phyloP scores from a whole-genome alignment of 2,888 invertebrate genomes.

The Cremastobaeus sp. region DNA sequence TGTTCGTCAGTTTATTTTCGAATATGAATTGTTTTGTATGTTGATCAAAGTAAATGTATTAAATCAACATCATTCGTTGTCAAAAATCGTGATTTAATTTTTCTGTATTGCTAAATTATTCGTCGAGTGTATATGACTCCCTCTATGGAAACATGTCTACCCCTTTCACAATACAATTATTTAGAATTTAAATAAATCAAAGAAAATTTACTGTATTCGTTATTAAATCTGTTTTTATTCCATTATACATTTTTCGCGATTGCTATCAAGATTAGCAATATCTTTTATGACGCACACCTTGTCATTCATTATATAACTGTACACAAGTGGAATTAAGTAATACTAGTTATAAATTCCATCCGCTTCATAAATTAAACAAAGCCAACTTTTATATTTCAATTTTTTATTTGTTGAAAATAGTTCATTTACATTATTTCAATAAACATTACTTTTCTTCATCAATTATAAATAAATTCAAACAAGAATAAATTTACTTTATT shows the following conservation, averaged over 20 bases:
- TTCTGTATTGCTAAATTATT: slow-evolving; percentile 42
- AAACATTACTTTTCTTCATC: no score
- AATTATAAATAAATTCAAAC: no score
- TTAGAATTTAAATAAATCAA: slow-evolving; percentile 54
- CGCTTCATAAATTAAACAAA: no score
- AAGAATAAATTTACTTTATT: no score
- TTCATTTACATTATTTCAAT: no score
- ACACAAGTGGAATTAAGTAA: no score
- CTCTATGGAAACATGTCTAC: slow-evolving; percentile 53
- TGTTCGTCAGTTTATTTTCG: slow-evolving; percentile 15
- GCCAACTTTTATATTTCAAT: no score
- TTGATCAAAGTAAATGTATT: slow-evolving; percentile 2
- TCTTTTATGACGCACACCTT: no score
- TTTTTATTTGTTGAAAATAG: background rate
- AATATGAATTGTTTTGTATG: slow-evolving; percentile 9
- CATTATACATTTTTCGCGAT: slow-evolving; percentile 1
- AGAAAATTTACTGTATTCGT: slow-evolving; percentile 37
- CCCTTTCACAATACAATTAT: slow-evolving; percentile 57
- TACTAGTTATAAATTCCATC: no score
- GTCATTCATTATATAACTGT: no score
- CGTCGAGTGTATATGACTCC: slow-evolving; percentile 50
- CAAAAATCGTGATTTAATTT: slow-evolving; percentile 13
- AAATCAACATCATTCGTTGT: slow-evolving; percentile 4
- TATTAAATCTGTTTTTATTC: background rate
- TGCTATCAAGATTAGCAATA: no score